Evolutionary conservation across 1,140 invertebrate species (phyloP), one percentile per base, ranked within the genome.

Genomic region (Diplogasteroides magnus): DNA sequence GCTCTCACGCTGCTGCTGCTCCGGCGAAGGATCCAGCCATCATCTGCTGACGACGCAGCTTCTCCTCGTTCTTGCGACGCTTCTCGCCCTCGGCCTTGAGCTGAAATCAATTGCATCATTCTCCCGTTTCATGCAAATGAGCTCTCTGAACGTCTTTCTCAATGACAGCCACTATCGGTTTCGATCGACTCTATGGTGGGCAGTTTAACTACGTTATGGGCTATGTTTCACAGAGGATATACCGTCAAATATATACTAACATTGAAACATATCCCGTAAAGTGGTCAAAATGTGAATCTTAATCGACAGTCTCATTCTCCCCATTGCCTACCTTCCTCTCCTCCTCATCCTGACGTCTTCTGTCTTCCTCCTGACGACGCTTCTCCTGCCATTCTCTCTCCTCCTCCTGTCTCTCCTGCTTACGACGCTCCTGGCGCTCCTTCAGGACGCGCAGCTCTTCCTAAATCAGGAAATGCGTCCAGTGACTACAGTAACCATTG

Each of bases 331-430:
- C 23, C 19, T 61, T 61, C 3, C 48, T 19, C 28, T 26, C 55
- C n/a, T 71, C 79, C 68, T 80, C 80, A 69, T 81, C 80, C 62
- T 71, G 31, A 57, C 64, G 27, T 26, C 81, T 63, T 57, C 74
- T 70, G 59, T 81, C 79, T 62, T 81, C 80, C 37, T 81, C 80
- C 48, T 73, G 66, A 65, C 75, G 74, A 26, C 78, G 64, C 25
- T 73, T 66, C 64, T 83, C 81, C 28, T 76, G 75, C 31, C 81
- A 77, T 62, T 82, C 77, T 32, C 69, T 62, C 60, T 81, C 79
- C 59, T 82, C 78, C 32, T 79, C 67, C 58, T 81, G 77, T 48
- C 80, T 77, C 64, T 81, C 77, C 31, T 68, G 61, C 37, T 71
- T 74, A 56, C 79, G 77, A 27, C 77, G 77, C 58, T 68, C 61